A percentile compares a stretch with the other conserved stretches of the same genome.
Conservation (phyloP, 1,140 invertebrate genomes). For the Danaus melanippus region DNA sequence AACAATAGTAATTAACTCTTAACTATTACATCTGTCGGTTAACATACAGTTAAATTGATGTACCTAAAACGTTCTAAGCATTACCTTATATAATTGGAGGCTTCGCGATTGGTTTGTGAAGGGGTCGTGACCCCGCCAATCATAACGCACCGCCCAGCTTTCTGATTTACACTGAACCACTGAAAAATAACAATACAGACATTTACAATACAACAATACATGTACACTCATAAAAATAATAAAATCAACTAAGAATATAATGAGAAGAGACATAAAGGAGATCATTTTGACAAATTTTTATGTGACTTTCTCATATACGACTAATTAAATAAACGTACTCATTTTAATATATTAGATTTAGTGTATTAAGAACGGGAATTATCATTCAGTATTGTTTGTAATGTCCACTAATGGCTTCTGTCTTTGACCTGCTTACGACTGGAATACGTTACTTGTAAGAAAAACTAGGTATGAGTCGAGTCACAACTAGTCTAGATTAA, state of each 20-base stretch:
- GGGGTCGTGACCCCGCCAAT: slow-evolving; percentile 53
- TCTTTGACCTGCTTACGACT: slow-evolving; percentile 12
- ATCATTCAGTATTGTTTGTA: background rate
- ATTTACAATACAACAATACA: too few relatives aligned
- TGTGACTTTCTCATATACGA: too few relatives aligned
- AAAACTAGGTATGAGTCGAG: too few relatives aligned
- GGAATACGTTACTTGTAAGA: background rate
- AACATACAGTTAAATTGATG: slow-evolving; percentile 4
- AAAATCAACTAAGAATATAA: too few relatives aligned
- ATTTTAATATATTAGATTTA: too few relatives aligned
- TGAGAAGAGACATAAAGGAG: too few relatives aligned
- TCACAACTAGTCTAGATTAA: too few relatives aligned
- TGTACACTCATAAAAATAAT: too few relatives aligned
- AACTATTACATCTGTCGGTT: background rate
- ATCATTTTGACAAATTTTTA: too few relatives aligned
- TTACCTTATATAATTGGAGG: slow-evolving; percentile 20
- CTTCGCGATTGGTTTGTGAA: slow-evolving; percentile 26
- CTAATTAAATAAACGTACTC: too few relatives aligned
- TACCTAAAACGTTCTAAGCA: slow-evolving; percentile 12
- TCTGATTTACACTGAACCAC: slow-evolving; percentile 4
- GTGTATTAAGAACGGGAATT: too few relatives aligned
- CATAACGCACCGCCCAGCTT: slow-evolving; percentile 29
- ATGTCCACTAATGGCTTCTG: slow-evolving; percentile 1
- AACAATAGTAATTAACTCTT: background rate
- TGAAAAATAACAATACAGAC: slow-evolving; percentile 2